Percentiles rank a stretch among this genome's conserved stretches.
Conservation (phyloP, 2,888 invertebrate species). For the Acanthacorydalis orientalis region DNA sequence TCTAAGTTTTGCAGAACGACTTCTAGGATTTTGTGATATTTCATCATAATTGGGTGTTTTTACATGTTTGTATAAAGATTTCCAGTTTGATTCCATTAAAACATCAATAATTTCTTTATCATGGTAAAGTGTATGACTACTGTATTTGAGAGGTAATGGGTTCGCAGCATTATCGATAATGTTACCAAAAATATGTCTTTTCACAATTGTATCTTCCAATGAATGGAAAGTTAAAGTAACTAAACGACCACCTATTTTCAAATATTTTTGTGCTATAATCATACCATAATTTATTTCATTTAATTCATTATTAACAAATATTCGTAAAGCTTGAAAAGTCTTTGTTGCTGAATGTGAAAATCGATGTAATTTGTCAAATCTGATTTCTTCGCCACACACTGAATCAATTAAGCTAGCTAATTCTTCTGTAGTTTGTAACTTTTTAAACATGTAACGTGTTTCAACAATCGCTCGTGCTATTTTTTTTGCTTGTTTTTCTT, state of each 20-base stretch:
- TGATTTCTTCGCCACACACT: conserved; percentile 34
- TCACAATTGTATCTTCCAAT: conserved; percentile 84
- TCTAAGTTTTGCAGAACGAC: conserved; percentile 77
- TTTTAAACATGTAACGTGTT: conserved; percentile 55
- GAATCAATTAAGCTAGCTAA: conserved; percentile 54
- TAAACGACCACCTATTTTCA: conserved; percentile 63
- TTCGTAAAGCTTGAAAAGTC: conserved; percentile 82
- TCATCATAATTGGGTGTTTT: conserved; percentile 56
- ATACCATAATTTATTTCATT: conserved; percentile 88
- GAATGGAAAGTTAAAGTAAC: conserved; percentile 84
- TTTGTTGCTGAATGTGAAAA: conserved; percentile 74
- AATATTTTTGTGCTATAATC: conserved; percentile 53
- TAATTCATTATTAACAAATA: conserved; percentile 91
- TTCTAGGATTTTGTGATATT: conserved; percentile 60
- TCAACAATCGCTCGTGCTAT: conserved; percentile 80
- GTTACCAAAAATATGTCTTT: conserved; percentile 70
- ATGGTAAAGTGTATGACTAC: conserved; percentile 41
- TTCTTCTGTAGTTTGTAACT: conserved; percentile 66
- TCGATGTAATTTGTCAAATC: conserved; percentile 57
- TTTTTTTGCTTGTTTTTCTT: conserved; percentile 72
- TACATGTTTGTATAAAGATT: conserved; percentile 64
- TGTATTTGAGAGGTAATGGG: conserved; percentile 52
- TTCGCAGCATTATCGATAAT: conserved; percentile 54
- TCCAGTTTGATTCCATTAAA: conserved; percentile 54
- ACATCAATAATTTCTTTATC: conserved; percentile 40